Percentiles rank a stretch among this genome's conserved stretches.
These are phyloP conservation scores for Gambusia holbrooki DNA, from an alignment of 2,113 vertebrate genomes.

Conservation along the genomic window DNA sequence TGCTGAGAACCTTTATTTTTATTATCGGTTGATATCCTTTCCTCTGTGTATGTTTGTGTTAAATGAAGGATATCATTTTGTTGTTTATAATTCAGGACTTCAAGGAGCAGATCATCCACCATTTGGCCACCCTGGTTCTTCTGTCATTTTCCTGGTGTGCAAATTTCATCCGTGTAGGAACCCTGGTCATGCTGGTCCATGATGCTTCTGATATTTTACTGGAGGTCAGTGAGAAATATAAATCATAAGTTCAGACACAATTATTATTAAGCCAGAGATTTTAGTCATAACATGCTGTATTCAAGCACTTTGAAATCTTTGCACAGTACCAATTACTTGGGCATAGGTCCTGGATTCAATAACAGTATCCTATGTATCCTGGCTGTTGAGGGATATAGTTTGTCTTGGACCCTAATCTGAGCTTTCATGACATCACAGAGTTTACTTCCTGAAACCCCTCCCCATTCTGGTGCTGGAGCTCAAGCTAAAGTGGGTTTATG, in stretches of 20 bases:
- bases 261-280: not conserved
- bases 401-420: too few species aligned
- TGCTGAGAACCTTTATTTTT: too few species aligned
- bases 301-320: not conserved
- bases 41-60: not conserved
- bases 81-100: slow-evolving; percentile 84
- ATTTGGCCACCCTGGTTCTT: slow-evolving; percentile 88
- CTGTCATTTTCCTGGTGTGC: slow-evolving; percentile 91
- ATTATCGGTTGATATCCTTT: too few species aligned
- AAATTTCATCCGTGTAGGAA: slow-evolving; percentile 92
- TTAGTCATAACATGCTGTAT: not conserved
- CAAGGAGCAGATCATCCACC: slow-evolving; percentile 90
- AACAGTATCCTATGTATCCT: too few species aligned
- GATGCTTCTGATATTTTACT: slow-evolving; percentile 91
- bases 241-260: not conserved
- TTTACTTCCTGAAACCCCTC: too few species aligned
- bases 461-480: too few species aligned
- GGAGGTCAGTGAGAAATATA: slow-evolving; percentile 83
- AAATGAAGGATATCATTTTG: not conserved
- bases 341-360: too few species aligned
- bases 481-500: too few species aligned
- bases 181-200: slow-evolving; percentile 88
- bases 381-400: too few species aligned
- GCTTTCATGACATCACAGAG: too few species aligned
- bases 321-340: too few species aligned